Conservation (phyloP, 2,888 invertebrate species). For the Hypena proboscidalis region DNA sequence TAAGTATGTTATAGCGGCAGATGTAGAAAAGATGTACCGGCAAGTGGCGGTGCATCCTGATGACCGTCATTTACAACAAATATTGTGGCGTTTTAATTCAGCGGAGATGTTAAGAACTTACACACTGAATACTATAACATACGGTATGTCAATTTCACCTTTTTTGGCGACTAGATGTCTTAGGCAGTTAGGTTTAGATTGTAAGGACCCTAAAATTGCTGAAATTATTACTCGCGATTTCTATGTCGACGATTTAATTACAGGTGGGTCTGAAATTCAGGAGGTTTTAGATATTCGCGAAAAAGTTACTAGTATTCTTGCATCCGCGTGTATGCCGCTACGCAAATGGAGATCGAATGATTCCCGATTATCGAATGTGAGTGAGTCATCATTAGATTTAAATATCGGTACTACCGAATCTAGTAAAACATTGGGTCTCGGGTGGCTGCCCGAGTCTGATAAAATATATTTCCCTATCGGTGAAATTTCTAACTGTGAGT, state of each 20-base stretch:
- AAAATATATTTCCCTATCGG: too few species aligned
- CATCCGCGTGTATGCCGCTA: conserved; percentile 32
- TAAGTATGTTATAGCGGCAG: too few species aligned
- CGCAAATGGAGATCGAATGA: conserved; percentile 14
- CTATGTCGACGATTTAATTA: not conserved
- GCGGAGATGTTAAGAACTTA: too few species aligned
- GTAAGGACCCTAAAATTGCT: not conserved
- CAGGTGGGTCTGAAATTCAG: conserved; percentile 8
- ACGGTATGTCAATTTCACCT: not conserved
- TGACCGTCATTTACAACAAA: not conserved
- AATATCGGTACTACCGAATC: too few species aligned
- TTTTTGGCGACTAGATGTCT: not conserved
- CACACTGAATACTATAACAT: not conserved
- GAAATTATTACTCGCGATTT: not conserved
- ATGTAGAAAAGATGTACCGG: not conserved
- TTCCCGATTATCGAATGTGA: conserved; percentile 14
- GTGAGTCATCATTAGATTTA: conserved; percentile 5
- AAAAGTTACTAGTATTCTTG: conserved; percentile 20
- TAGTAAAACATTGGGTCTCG: too few species aligned
- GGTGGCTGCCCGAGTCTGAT: too few species aligned
- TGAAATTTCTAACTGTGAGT: too few species aligned
- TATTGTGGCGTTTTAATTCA: not conserved
- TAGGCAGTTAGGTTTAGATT: not conserved
- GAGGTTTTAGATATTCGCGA: conserved; percentile 15
- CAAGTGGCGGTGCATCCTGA: not conserved